A percentile compares a stretch with the other conserved stretches of the same genome.
Conservation (phyloP, 2,113 vertebrate genomes). For the Bubo blakistoni region DNA sequence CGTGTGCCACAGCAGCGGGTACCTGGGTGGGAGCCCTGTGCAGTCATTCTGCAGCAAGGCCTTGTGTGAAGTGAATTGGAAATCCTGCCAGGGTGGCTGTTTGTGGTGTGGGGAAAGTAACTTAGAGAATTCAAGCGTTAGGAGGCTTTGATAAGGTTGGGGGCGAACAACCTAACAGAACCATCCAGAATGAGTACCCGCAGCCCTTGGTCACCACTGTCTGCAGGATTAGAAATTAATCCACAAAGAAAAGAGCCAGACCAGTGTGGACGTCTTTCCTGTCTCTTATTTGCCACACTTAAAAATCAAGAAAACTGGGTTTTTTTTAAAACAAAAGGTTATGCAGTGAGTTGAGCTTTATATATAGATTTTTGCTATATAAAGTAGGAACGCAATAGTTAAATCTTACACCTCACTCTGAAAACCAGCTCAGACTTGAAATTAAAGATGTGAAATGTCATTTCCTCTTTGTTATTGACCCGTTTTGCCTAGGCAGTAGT, state of each 20-base stretch:
- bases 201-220: accelerated
- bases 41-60: neutral
- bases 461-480: neutral
- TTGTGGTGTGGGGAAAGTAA: neutral
- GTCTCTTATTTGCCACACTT: neutral
- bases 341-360: neutral
- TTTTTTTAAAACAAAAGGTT: neutral
- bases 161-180: neutral
- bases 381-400: neutral
- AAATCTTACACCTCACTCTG: neutral
- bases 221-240: neutral
- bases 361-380: accelerated
- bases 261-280: neutral
- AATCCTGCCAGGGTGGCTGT: neutral
- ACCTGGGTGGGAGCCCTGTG: neutral
- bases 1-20: neutral
- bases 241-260: neutral
- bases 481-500: neutral
- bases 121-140: accelerated
- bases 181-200: neutral
- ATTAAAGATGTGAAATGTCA: neutral
- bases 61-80: neutral
- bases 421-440: neutral
- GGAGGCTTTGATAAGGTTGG: neutral
- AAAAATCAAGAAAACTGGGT: neutral